A percentile compares a stretch with the other conserved stretches of the same genome.
Evolutionary conservation across 2,888 invertebrate species (phyloP).

Genomic region (Ornithoptera priamus): DNA sequence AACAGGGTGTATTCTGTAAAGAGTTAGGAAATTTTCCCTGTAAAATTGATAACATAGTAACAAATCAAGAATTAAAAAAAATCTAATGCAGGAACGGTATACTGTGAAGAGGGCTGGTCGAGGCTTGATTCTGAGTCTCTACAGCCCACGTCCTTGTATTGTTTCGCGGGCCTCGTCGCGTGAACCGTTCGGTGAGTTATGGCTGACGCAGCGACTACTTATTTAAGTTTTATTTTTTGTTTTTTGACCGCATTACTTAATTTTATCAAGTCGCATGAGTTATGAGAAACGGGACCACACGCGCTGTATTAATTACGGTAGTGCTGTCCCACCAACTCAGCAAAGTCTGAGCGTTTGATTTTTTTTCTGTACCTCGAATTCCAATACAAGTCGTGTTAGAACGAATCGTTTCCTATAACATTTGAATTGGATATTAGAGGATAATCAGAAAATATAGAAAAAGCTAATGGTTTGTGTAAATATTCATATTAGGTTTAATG

Average conservation of each 20-base stretch:
- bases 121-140: slow-evolving; percentile 23
- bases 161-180: slow-evolving; percentile 77
- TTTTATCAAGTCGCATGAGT: slow-evolving; percentile 79
- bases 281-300: slow-evolving; percentile 77
- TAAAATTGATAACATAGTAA: too few relatives aligned
- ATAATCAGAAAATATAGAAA: background rate
- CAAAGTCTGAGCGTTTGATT: slow-evolving; percentile 34
- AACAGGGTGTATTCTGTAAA: too few relatives aligned
- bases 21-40: too few relatives aligned
- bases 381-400: slow-evolving; percentile 33
- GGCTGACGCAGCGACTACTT: slow-evolving; percentile 74
- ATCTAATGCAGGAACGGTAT: background rate
- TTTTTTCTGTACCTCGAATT: slow-evolving; percentile 33
- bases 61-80: background rate
- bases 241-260: slow-evolving; percentile 74
- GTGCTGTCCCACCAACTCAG: slow-evolving; percentile 49
- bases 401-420: slow-evolving; percentile 5
- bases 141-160: slow-evolving; percentile 66
- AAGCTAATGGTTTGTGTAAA: background rate
- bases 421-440: background rate
- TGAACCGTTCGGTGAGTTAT: slow-evolving; percentile 75
- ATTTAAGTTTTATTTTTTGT: slow-evolving; percentile 54
- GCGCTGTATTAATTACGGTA: slow-evolving; percentile 70
- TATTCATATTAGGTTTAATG: background rate
- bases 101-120: slow-evolving; percentile 3